Evolutionary conservation across 2,888 invertebrate species (phyloP), one percentile per base, ranked within the genome.

Genomic region (Nysson spinosus): DNA sequence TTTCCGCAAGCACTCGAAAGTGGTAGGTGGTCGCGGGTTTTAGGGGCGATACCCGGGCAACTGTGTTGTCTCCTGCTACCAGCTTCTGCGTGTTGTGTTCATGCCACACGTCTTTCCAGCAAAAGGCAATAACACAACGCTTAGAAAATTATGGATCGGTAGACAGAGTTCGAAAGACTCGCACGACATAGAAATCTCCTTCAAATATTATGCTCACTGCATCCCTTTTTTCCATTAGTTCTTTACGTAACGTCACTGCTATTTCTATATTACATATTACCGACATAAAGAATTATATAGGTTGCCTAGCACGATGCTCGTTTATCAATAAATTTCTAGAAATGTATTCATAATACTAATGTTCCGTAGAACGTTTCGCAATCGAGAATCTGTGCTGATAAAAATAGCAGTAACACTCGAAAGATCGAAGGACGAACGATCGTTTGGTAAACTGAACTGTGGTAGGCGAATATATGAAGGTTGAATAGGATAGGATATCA

Each of bases 11-110:
- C 19, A 92, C 85, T 20, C 91, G 88, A 75, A 92, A 89, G 78
- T 91, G 89, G 85, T 92, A 92, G 47, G 88, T 88, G 52, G 90
- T 90, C 6, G 91, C 89, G 19, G 92, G 92, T 55, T 89, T 89
- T 35, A 92, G 86, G 19, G 88, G 88, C 3, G 88, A 87, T 22
- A 92, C 82, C 70, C 89, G 88, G 3, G 89, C 89, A 4, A 88
- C 87, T 42, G 89, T 89, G 73, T 89, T 88, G 58, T 89, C 88
- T 5, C 90, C 90, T 7, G 89, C 87, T 47, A 91, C 86, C 19
- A 89, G 84, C 76, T 90, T 88, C 80, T 90, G 90, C 82, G 87
- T 89, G 79, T 89, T 90, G 76, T 89, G 89, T 66, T 90, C 89
- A 83, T 90, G 89, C 90, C 90, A 90, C 72, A 89, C 89, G 84